Evolutionary conservation across 1,140 invertebrate species (phyloP), one percentile per base, ranked within the genome.

Genomic region (Macrocentrus cingulum): DNA sequence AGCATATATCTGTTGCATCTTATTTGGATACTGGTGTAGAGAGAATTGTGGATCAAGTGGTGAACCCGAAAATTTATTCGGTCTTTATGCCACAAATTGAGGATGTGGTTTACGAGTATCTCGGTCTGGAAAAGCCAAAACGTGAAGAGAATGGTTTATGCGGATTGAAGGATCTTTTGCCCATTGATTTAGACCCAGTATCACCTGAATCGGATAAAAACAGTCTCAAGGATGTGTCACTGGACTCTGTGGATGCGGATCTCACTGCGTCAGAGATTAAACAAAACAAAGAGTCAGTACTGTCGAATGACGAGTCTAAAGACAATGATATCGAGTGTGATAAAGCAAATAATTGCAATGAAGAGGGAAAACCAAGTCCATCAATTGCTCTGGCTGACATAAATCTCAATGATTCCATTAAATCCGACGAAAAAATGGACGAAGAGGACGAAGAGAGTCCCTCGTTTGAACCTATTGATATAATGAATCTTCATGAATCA

Each of bases 1-100:
- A 92, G 72, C 90, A 95, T 69, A 91, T 97, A 42, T 84, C 90
- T 51, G 92, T 95, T 6, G 76, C 73, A 4, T 68, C 78, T 2
- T 80, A 77, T 22, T 77, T 81, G 5, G 80, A 82, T 44, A 71
- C 85, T 56, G 94, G 94, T 16, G 90, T 97, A 2, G 93, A 96
- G 73, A 84, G 94, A 63, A 94, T 98, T 59, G 92, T 97, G 0
- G 93, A 97, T 75, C 94, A 97, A 83, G 92, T 96, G 0, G 92
- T 97, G 0, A 94, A 95, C 77, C 92, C 93, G 2, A 96, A 96
- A 82, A 89, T 96, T 4, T 86, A 88, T 60, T 85, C 87, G 6
- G 84, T 93, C 1, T 95, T 97, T 71, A 87, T 92, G 69, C 91
- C 93, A 5, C 88, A 92, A 82, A 92, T 97, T 44, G 92, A 95